Evolutionary conservation across 1,140 invertebrate genomes (phyloP), one percentile per base, ranked within the genome.

Genomic region (Liolophura sinensis): DNA sequence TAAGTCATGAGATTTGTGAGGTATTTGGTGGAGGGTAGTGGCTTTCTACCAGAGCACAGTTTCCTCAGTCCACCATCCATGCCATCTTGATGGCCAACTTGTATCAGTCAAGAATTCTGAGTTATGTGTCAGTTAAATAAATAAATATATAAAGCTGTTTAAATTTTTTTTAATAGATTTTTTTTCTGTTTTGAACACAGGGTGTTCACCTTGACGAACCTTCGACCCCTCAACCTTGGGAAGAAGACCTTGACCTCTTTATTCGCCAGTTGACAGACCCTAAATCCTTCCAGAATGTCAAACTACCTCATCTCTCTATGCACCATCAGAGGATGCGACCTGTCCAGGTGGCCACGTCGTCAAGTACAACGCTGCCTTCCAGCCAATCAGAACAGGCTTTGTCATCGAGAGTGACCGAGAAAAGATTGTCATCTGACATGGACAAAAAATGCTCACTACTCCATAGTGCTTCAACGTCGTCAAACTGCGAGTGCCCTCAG

Each of bases 171-270:
- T n/a, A 0, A 0, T 50, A 9, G 59, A 59, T 31, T 65, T 0
- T 54, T 66, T 47, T 62, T 50, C 27, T 54, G 40, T 65, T 64
- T 49, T 31, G 27, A 61, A n/a, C 56, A 0, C 67, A 72, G 70
- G 70, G 70, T 5, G 67, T 72, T 31, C 70, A 72, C 47, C 61
- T 69, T 6, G 70, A 72, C 15, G 70, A 69, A 48, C 67, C 70
- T 5, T 66, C 67, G 9, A 69, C 70, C 22, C 40, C 65, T 52
- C 62, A 69, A 20, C 54, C 27, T 15, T 65, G 68, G 58, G 59
- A 67, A 25, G 46, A 47, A 16, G 67, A 72, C 46, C 68, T 72
- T 46, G 67, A 70, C 47, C 67, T 65, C 27, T 69, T 72, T 22
- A 65, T 72, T 9, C 64, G 54, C 4, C 60, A 69, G 52, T 56